Evolutionary conservation across 2,888 invertebrate species (phyloP).

Genomic region (Trilocha varians): DNA sequence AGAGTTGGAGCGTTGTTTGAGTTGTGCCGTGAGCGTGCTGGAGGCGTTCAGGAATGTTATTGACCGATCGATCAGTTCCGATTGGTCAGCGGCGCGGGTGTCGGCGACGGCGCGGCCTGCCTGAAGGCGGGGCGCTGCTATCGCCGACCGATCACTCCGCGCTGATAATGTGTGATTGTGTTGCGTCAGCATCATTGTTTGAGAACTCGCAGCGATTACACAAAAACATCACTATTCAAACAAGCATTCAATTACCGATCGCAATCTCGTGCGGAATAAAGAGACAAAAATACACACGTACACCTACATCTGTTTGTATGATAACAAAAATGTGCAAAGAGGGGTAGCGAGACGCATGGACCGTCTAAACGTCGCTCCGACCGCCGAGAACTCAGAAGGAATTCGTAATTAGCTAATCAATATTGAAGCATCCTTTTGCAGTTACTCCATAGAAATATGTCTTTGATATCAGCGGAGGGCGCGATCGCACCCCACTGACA

Average conservation of each 20-base stretch:
- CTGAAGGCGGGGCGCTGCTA: conserved; percentile 54
- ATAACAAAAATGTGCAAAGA: background rate
- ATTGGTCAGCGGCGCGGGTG: conserved; percentile 50
- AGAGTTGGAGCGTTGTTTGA: conserved; percentile 6
- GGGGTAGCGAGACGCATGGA: background rate
- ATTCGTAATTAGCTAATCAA: conserved; percentile 39
- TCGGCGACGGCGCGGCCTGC: too few relatives aligned
- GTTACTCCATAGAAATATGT: conserved; percentile 35
- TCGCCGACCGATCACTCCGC: conserved; percentile 24
- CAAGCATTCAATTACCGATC: background rate
- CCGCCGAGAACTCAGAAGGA: conserved; percentile 25
- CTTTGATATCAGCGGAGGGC: conserved; percentile 30
- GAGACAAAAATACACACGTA: background rate
- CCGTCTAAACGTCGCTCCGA: conserved; percentile 1
- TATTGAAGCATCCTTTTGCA: conserved; percentile 32
- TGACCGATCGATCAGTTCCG: conserved; percentile 59
- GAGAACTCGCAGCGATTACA: background rate
- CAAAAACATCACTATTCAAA: background rate
- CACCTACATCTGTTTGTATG: background rate
- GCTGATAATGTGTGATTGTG: conserved; percentile 37
- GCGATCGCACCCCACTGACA: conserved; percentile 16
- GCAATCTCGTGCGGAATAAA: background rate
- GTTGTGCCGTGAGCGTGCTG: conserved; percentile 8
- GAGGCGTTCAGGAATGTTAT: conserved; percentile 31
- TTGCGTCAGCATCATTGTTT: conserved; percentile 1